Percentiles rank a stretch among this genome's conserved stretches.
Evolutionary conservation across 1,140 invertebrate species (phyloP).

Genomic region (Nephotettix cincticeps): DNA sequence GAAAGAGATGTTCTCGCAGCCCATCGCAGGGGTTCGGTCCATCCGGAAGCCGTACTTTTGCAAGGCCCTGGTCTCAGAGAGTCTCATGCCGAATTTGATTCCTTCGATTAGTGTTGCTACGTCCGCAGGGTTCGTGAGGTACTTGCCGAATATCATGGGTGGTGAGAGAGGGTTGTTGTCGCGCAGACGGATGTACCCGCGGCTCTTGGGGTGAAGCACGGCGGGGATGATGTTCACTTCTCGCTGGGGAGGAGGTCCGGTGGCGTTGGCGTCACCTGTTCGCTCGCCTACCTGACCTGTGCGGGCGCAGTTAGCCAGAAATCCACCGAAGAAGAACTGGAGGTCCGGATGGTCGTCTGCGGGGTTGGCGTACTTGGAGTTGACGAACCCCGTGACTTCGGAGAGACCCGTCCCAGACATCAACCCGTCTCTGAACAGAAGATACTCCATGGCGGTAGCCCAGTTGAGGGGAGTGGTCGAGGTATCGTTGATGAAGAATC

Average conservation of each 20-base stretch:
- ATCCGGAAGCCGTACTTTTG: slow-evolving; percentile 68
- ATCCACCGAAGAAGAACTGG: slow-evolving; percentile 83
- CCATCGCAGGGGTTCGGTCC: slow-evolving; percentile 66
- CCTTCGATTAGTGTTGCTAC: slow-evolving; percentile 71
- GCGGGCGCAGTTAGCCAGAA: slow-evolving; percentile 75
- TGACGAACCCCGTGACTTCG: slow-evolving; percentile 78
- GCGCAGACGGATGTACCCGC: slow-evolving; percentile 70
- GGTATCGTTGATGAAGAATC: slow-evolving; percentile 79
- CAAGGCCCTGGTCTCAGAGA: slow-evolving; percentile 67
- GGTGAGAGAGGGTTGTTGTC: slow-evolving; percentile 73
- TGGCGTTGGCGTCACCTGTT: slow-evolving; percentile 46
- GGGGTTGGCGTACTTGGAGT: slow-evolving; percentile 75
- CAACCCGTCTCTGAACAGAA: slow-evolving; percentile 77
- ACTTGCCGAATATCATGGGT: slow-evolving; percentile 84
- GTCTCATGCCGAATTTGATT: slow-evolving; percentile 65
- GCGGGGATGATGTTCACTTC: slow-evolving; percentile 65
- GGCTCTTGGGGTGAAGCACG: slow-evolving; percentile 75
- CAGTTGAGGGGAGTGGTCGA: slow-evolving; percentile 79
- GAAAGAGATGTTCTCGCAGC: slow-evolving; percentile 69
- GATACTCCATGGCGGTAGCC: slow-evolving; percentile 85
- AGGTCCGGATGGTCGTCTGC: slow-evolving; percentile 77
- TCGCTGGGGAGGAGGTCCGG: slow-evolving; percentile 44
- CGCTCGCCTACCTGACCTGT: slow-evolving; percentile 81
- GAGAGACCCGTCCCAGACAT: slow-evolving; percentile 84
- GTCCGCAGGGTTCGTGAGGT: slow-evolving; percentile 74